Base-by-base conservation (phyloP, 2,797 vertebrate genomes). In the Macropodus opercularis region DNA sequence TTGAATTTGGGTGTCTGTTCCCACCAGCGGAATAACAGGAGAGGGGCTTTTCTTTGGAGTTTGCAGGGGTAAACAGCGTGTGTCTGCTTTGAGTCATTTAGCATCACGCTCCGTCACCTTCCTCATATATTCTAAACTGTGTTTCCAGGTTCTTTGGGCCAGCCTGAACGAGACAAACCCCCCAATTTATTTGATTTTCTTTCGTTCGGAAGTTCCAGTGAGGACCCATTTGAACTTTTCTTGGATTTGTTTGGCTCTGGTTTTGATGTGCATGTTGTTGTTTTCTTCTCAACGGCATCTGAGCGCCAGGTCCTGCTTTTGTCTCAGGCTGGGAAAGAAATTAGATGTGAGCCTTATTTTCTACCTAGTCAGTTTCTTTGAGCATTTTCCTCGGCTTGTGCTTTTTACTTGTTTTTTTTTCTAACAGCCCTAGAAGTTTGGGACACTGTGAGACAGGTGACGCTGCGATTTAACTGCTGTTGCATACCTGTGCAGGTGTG, bases 141-240 rank as follows among this genome's bases (percentile, higher is more conserved):
- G 73, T 85, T 86, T 90, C 86, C 82, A 81, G 76, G 89, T 90
- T 90, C 85, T 77, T 84, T 61, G 70, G 84, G 78, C 82, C 77
- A 86, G 72, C 75, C 70, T 62, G 69, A 88, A 81, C 68, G 64
- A 72, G 69, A 83, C 75, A 63, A 85, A 80, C 78, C 64, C 86
- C 86, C 85, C 86, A 88, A 86, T 91, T 90, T 89, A 91, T 91
- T 88, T 86, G 73, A 85, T 89, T 90, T 86, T 72, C 67, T 84
- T 90, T 80, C 74, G 78, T 80, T 85, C 80, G 63, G 75, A 83
- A 74, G 79, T 86, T 88, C 67, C 72, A 65, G 63, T 74, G 80
- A 85, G 83, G 81, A 85, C 81, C 84, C 81, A 75, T 81, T 80
- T 89, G 85, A 89, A 89, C 85, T 89, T 85, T 77, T 63, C 65